phyloP scores from a whole-genome alignment of 2,797 vertebrate species.

The Dipus sagitta region DNA sequence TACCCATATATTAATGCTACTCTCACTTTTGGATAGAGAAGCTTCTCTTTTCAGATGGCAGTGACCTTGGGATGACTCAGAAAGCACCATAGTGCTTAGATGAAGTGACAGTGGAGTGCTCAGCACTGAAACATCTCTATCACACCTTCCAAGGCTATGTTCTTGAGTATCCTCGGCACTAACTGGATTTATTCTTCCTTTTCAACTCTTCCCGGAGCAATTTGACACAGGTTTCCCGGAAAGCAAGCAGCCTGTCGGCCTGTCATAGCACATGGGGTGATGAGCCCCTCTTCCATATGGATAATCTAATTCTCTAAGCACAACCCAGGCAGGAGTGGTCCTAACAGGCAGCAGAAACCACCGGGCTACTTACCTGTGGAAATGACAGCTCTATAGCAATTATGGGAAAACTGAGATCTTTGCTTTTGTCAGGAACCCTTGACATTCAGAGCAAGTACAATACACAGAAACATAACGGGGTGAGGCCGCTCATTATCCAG shows the following conservation, averaged over 20 bases:
- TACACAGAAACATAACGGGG: background rate
- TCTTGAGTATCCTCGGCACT: background rate
- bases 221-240: background rate
- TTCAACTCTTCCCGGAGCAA: background rate
- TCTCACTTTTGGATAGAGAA: too few species aligned
- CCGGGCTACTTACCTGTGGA: slow-evolving; percentile 37
- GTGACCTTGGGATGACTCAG: too few species aligned
- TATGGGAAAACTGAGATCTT: slow-evolving; percentile 51
- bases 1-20: too few species aligned
- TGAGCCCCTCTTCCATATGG: slow-evolving; percentile 11
- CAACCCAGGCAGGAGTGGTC: background rate
- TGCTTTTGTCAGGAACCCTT: slow-evolving; percentile 47
- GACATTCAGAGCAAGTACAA: background rate
- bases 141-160: background rate
- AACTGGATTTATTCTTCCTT: background rate
- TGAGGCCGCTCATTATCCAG: slow-evolving; percentile 11
- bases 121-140: too few species aligned
- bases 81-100: too few species aligned
- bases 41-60: too few species aligned
- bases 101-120: too few species aligned
- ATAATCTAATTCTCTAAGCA: background rate
- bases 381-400: slow-evolving; percentile 67
- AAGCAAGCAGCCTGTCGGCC: background rate
- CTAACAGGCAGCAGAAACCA: background rate
- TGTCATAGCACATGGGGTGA: background rate